Evolutionary conservation across 1,140 invertebrate species (phyloP).

Genomic region (Meteorus sp.): DNA sequence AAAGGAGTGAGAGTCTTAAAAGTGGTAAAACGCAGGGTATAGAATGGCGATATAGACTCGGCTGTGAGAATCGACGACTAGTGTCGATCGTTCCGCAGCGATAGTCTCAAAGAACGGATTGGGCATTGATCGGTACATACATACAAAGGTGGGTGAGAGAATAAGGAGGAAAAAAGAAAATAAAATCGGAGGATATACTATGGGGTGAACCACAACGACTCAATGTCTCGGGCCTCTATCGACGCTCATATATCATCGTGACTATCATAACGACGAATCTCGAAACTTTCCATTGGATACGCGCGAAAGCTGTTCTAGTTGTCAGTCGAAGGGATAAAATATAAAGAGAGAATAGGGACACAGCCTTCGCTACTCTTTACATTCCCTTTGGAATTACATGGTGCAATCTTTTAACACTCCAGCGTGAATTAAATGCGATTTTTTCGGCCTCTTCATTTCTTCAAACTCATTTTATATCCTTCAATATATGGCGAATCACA

Average conservation of each 20-base stretch:
- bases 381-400: slow-evolving; percentile 29
- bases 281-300: slow-evolving; percentile 40
- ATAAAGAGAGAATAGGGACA: too few relatives aligned
- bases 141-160: background rate
- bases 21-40: too few relatives aligned
- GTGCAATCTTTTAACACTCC: slow-evolving; percentile 37
- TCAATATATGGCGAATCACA: too few relatives aligned
- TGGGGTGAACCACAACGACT: slow-evolving; percentile 26
- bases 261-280: slow-evolving; percentile 48
- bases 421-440: slow-evolving; percentile 39
- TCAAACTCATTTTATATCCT: slow-evolving; percentile 12
- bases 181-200: background rate
- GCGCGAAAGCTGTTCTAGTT: slow-evolving; percentile 17
- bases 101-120: slow-evolving; percentile 38
- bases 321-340: too few relatives aligned
- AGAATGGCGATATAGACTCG: background rate
- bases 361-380: slow-evolving; percentile 7
- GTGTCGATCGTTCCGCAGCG: slow-evolving; percentile 13
- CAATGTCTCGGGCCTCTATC: slow-evolving; percentile 52
- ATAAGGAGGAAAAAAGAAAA: slow-evolving; percentile 14
- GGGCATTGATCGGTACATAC: slow-evolving; percentile 38
- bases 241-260: slow-evolving; percentile 55
- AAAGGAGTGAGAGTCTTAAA: too few relatives aligned
- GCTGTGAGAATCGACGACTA: slow-evolving; percentile 23
- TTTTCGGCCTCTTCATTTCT: slow-evolving; percentile 31